Conservation (phyloP, 1,140 invertebrate genomes). For the Littorina saxatilis region DNA sequence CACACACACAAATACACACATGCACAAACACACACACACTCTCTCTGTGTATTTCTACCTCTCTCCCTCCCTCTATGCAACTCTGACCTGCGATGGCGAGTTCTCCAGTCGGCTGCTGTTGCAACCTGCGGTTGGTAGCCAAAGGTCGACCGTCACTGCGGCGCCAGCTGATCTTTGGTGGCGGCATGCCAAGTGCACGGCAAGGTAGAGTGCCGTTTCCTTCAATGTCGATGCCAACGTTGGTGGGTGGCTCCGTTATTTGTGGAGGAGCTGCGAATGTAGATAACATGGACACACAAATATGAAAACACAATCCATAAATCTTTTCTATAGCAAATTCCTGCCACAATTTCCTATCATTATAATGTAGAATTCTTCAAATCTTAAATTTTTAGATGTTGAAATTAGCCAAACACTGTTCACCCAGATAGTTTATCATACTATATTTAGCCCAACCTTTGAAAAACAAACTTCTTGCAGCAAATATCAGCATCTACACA, state of each 20-base stretch:
- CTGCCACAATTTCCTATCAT: not conserved
- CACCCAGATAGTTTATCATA: too few species aligned
- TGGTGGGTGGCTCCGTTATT: conserved; percentile 70
- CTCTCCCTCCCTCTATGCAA: too few species aligned
- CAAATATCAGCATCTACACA: too few species aligned
- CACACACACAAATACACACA: too few species aligned
- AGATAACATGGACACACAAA: not conserved
- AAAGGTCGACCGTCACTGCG: conserved; percentile 63
- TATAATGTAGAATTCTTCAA: too few species aligned
- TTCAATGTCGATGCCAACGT: conserved; percentile 74
- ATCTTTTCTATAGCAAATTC: not conserved
- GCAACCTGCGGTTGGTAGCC: conserved; percentile 49
- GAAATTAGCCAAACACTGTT: too few species aligned
- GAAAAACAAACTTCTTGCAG: too few species aligned
- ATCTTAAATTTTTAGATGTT: too few species aligned
- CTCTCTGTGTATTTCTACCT: too few species aligned
- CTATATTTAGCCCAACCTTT: too few species aligned
- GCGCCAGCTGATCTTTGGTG: conserved; percentile 72
- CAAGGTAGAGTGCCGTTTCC: conserved; percentile 73
- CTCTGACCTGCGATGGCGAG: conserved; percentile 63
- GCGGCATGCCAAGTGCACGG: conserved; percentile 68
- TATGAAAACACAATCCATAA: too few species aligned
- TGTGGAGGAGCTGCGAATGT: conserved; percentile 70
- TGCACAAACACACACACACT: too few species aligned
- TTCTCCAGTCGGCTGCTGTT: conserved; percentile 57